Evolutionary conservation across 2,888 invertebrate genomes (phyloP).

Genomic region (Acronicta psi): DNA sequence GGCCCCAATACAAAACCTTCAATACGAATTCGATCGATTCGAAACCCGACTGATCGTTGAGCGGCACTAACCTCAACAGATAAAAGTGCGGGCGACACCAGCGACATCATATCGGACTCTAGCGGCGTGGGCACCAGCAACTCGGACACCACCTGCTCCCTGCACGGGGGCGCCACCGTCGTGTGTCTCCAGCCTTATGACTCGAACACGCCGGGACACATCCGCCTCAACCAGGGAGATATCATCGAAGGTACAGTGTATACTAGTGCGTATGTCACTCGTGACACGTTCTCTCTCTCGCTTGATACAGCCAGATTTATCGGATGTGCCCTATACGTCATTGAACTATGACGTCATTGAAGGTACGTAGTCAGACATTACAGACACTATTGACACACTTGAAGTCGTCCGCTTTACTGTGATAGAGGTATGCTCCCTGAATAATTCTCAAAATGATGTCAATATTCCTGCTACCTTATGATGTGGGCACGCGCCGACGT

Average conservation of each 20-base stretch:
- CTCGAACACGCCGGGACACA: slow-evolving; percentile 92
- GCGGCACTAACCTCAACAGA: slow-evolving; percentile 89
- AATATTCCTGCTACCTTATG: no score
- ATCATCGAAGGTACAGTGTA: slow-evolving; percentile 93
- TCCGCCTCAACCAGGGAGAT: slow-evolving; percentile 95
- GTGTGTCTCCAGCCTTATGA: slow-evolving; percentile 95
- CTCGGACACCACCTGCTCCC: slow-evolving; percentile 94
- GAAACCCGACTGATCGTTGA: slow-evolving; percentile 60
- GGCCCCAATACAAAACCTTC: slow-evolving; percentile 10
- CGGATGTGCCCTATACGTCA: neutral
- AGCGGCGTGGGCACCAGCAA: slow-evolving; percentile 97
- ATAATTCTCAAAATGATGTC: no score
- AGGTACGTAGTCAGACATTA: neutral
- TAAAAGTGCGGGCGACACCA: slow-evolving; percentile 96
- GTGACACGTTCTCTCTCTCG: neutral
- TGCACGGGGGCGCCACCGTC: slow-evolving; percentile 93
- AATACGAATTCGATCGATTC: slow-evolving; percentile 8
- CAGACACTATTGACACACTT: no score
- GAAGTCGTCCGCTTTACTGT: no score
- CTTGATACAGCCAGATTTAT: no score
- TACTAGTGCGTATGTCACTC: neutral
- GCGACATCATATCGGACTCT: slow-evolving; percentile 97
- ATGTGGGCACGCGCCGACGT: no score
- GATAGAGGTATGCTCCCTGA: no score
- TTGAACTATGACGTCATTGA: no score